Conservation (phyloP, 2,888 invertebrate genomes). For the Ptilodon capucinus region DNA sequence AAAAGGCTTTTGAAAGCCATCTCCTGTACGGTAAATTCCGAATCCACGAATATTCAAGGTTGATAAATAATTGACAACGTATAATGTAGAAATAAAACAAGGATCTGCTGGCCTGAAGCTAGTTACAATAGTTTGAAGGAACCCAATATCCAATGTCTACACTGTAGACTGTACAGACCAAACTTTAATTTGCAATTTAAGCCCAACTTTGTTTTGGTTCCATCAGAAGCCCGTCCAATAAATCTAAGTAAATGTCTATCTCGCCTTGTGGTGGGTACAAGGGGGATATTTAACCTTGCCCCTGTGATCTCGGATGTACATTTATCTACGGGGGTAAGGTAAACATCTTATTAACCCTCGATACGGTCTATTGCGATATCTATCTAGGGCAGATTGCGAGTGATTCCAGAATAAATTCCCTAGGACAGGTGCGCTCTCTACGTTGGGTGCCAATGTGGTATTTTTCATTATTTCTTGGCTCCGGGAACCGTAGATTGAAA, state of each 20-base stretch:
- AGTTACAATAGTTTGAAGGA: conserved; percentile 4
- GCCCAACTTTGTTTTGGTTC: conserved; percentile 17
- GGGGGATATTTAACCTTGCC: conserved; percentile 18
- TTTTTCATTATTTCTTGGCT: too few relatives aligned
- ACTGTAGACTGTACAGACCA: too few relatives aligned
- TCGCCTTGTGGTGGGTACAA: background rate
- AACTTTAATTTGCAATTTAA: conserved; percentile 27
- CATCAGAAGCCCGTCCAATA: conserved; percentile 13
- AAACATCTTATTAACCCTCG: conserved; percentile 57
- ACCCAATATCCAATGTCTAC: conserved; percentile 10
- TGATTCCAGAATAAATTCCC: conserved; percentile 41
- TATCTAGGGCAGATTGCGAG: too few relatives aligned
- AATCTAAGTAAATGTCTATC: conserved; percentile 13
- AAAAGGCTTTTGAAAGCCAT: too few relatives aligned
- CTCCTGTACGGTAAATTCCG: too few relatives aligned
- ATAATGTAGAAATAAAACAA: background rate
- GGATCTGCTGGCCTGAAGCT: conserved; percentile 3
- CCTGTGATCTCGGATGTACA: conserved; percentile 40
- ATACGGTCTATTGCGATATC: conserved; percentile 35
- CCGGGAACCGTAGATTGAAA: too few relatives aligned
- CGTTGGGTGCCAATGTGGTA: too few relatives aligned
- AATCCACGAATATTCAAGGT: too few relatives aligned
- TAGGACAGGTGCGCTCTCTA: too few relatives aligned
- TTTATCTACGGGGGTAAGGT: conserved; percentile 59
- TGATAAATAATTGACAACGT: too few relatives aligned